Evolutionary conservation across 2,888 invertebrate genomes (phyloP), one percentile per base, ranked within the genome.

Genomic region (Ichneumoninae sp.): DNA sequence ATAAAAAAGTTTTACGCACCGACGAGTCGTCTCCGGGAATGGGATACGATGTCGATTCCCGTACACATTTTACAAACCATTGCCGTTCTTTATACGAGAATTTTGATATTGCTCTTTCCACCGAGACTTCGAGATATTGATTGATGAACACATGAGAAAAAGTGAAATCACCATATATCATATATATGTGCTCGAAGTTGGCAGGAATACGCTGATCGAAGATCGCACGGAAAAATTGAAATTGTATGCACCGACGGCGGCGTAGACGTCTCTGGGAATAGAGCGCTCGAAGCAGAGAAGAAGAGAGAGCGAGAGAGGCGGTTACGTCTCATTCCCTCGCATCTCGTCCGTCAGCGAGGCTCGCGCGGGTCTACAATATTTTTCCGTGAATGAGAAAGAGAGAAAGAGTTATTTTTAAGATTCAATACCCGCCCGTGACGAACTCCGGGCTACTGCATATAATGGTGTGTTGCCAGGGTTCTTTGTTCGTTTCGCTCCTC

Each of bases 401-500:
- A 83, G 83, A 83, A 71, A 83, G 80, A 83, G 80, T 80, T 81
- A 83, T 83, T 83, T 83, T 83, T 83, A 80, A 80, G 76, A 80
- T 75, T 75, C 70, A 71, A 79, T 66, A 75, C 63, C 65, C 83
- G 79, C 83, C 79, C 79, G 79, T 73, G 66, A 80, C 73, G 54
- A 80, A 73, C 71, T 73, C 30, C 66, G 71, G 57, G 13, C 52
- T 66, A 54, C 70, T 57, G 71, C 66, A 40, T 19, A 50, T 22
- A 44, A 54, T 13, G 16, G 65, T 74, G 69, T 68, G 47, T 50
- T 60, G 73, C 60, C 33, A 52, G 60, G 60, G 73, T 70, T 63
- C 80, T 83, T 83, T 83, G 83, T 83, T 73, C 63, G 78, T 68
- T 78, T 78, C 74, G 44, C 83, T 79, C 66, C 71, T 80, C 75